Evolutionary conservation across 2,797 vertebrate genomes (phyloP).

Genomic region (Pseudomugil tenellus): DNA sequence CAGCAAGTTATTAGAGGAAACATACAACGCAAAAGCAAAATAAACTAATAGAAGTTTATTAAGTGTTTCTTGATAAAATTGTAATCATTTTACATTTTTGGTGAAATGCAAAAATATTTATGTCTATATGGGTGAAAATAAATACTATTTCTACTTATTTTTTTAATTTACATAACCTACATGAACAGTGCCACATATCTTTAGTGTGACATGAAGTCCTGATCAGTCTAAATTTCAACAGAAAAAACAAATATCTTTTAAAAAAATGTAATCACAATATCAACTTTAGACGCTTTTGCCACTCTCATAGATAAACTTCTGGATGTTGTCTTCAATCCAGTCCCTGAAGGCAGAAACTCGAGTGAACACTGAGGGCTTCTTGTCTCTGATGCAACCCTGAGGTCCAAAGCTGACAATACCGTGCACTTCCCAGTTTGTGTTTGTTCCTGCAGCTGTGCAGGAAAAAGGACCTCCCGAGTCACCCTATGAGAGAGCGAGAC

Average conservation of each 20-base stretch:
- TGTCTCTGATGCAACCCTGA: constrained; percentile 76
- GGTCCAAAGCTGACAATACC: constrained; percentile 79
- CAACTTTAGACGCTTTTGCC: constrained; percentile 28
- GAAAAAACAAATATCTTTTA: not conserved
- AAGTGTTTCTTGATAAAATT: too few species aligned
- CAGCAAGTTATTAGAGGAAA: not conserved
- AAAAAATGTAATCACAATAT: not conserved
- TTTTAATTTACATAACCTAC: not conserved
- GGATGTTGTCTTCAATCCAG: constrained; percentile 79
- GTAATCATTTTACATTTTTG: too few species aligned
- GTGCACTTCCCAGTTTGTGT: constrained; percentile 76
- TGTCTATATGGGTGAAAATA: not conserved
- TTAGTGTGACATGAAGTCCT: not conserved
- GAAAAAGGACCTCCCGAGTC: constrained; percentile 80
- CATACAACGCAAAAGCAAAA: not conserved
- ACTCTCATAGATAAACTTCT: constrained; percentile 74
- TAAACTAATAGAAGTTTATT: not conserved
- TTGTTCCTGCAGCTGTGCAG: constrained; percentile 45
- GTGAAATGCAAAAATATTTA: too few species aligned
- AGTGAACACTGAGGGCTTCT: constrained; percentile 82
- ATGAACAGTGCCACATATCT: not conserved
- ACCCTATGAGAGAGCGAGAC: constrained; percentile 56
- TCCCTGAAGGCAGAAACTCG: constrained; percentile 77
- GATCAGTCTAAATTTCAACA: too few species aligned
- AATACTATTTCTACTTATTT: not conserved